phyloP scores from a whole-genome alignment of 2,113 vertebrate species.

The Solea senegalensis region DNA sequence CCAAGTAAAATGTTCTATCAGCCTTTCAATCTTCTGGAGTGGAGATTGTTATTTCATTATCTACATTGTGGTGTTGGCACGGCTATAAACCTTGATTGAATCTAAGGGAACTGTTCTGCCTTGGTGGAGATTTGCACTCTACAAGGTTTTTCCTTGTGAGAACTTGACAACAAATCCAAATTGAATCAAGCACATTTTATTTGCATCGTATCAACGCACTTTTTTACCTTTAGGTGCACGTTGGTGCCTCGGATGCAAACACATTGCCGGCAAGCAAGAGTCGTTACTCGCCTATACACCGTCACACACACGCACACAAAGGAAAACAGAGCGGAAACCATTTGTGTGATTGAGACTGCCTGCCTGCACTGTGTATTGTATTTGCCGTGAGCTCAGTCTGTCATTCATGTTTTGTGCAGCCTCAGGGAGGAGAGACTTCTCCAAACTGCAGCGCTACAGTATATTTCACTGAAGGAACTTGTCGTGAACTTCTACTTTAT shows the following conservation, averaged over 20 bases:
- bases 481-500: conserved; percentile 26
- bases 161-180: conserved; percentile 13
- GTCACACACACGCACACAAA: conserved; percentile 17
- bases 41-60: too few relatives aligned
- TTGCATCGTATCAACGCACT: neutral
- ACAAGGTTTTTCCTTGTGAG: neutral
- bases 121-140: too few relatives aligned
- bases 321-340: conserved; percentile 15
- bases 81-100: too few relatives aligned
- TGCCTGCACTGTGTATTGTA: conserved; percentile 21
- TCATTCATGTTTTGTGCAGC: conserved; percentile 44
- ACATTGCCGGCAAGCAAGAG: neutral
- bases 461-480: conserved; percentile 24
- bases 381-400: conserved; percentile 39
- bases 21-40: too few relatives aligned
- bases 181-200: neutral
- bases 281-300: neutral
- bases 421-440: conserved; percentile 31
- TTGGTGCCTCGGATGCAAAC: neutral
- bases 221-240: neutral
- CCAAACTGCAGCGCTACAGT: conserved; percentile 33
- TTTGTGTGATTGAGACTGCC: conserved; percentile 21
- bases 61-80: too few relatives aligned
- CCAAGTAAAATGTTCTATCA: too few relatives aligned
- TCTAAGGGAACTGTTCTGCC: too few relatives aligned